phyloP scores from a whole-genome alignment of 1,140 invertebrate species.

The Trissolcus basalis region DNA sequence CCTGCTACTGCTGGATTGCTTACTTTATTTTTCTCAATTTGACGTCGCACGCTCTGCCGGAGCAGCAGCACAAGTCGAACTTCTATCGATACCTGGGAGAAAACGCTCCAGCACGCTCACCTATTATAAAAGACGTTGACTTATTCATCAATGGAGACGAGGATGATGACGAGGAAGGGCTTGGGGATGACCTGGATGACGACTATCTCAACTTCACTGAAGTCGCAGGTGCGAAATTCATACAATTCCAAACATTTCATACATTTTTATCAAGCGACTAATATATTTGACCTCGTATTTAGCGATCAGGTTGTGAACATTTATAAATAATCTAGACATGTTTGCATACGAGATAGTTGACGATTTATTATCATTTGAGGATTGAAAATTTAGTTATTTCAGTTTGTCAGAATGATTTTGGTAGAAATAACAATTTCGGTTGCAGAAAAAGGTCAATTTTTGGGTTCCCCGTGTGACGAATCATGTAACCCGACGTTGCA shows the following conservation, averaged over 20 bases:
- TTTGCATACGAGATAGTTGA: too few relatives aligned
- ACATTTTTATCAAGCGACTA: neutral
- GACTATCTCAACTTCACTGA: slow-evolving; percentile 68
- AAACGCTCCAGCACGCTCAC: slow-evolving; percentile 42
- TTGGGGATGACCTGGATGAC: slow-evolving; percentile 61
- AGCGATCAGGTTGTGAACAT: too few relatives aligned
- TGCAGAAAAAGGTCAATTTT: slow-evolving; percentile 81
- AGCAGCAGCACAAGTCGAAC: slow-evolving; percentile 25
- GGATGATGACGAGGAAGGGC: slow-evolving; percentile 61
- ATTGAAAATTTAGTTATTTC: too few relatives aligned
- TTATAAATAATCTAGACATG: too few relatives aligned
- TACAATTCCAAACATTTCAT: neutral
- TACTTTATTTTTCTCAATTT: slow-evolving; percentile 67
- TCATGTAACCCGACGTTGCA: slow-evolving; percentile 83
- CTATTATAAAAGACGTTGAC: slow-evolving; percentile 47
- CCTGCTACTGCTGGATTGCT: slow-evolving; percentile 69
- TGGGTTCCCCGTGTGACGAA: slow-evolving; percentile 85
- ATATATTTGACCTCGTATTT: too few relatives aligned
- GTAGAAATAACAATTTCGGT: neutral
- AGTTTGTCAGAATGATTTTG: too few relatives aligned
- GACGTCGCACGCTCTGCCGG: slow-evolving; percentile 47
- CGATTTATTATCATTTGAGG: too few relatives aligned
- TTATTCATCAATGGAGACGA: slow-evolving; percentile 63
- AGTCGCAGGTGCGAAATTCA: slow-evolving; percentile 66
- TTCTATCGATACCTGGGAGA: slow-evolving; percentile 42